These are phyloP conservation scores for Oxyteleia sp. DNA, from an alignment of 2,888 invertebrate genomes.

Conservation along the genomic window DNA sequence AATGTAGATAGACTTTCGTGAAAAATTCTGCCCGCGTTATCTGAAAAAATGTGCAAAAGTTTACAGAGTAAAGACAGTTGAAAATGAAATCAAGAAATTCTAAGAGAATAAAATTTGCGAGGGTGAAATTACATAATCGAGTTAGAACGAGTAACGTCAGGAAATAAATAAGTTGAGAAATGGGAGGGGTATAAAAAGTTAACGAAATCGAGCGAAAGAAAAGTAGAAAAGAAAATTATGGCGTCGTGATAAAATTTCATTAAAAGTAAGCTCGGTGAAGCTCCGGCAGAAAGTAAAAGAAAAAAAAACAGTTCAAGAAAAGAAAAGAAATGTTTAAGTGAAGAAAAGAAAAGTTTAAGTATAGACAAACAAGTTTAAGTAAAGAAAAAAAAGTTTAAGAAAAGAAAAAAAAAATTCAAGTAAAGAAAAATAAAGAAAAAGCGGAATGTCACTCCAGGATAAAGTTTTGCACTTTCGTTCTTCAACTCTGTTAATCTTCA, in stretches of 20 bases:
- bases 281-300: not conserved
- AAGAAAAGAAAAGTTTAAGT: too few species aligned
- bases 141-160: constrained; percentile 1
- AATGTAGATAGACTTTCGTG: too few species aligned
- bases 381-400: too few species aligned
- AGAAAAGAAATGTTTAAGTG: too few species aligned
- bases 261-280: constrained; percentile 3
- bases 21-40: too few species aligned
- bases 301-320: too few species aligned
- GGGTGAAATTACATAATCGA: constrained; percentile 5
- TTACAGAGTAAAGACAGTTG: not conserved
- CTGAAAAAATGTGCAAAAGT: constrained; percentile 12
- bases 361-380: too few species aligned
- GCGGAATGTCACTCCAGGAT: too few species aligned
- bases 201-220: constrained; percentile 6
- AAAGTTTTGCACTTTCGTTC: too few species aligned
- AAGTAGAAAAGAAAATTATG: constrained; percentile 2
- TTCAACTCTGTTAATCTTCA: too few species aligned
- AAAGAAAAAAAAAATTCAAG: too few species aligned
- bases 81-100: not conserved
- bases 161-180: constrained; percentile 9
- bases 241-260: constrained; percentile 9
- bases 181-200: not conserved
- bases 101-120: not conserved
- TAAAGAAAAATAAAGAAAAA: too few species aligned